Conservation (phyloP, 2,797 vertebrate species). For the Cephalopachus bancanus region DNA sequence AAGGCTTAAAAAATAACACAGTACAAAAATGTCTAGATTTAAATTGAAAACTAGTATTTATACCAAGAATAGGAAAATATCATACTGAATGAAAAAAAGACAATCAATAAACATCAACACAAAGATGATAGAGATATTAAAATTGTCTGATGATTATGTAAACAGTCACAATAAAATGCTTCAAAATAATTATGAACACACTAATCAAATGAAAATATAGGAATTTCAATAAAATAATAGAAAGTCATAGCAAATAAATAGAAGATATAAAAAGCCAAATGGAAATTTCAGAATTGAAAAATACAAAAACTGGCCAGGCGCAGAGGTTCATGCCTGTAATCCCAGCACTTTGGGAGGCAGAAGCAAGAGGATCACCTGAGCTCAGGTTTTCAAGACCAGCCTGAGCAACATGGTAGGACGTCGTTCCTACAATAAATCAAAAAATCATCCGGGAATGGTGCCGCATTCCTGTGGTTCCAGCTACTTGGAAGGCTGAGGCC, state of each 20-base stretch:
- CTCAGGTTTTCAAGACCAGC: too few species aligned
- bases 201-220: not conserved
- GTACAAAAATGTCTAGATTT: not conserved
- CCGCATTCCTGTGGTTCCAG: too few species aligned
- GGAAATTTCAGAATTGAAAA: not conserved
- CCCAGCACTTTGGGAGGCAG: too few species aligned
- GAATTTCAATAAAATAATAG: not conserved
- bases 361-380: too few species aligned
- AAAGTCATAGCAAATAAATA: not conserved
- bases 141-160: constrained; percentile 2
- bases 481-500: too few species aligned
- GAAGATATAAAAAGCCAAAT: not conserved
- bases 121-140: not conserved
- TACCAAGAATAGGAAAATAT: not conserved
- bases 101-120: not conserved
- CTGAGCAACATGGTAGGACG: too few species aligned
- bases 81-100: not conserved
- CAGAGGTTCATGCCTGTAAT: too few species aligned
- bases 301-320: not conserved
- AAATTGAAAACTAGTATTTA: constrained; percentile 25
- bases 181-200: not conserved
- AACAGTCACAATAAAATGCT: not conserved
- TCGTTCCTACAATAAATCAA: too few species aligned
- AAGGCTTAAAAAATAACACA: not conserved
- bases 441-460: too few species aligned